Conservation (phyloP, 2,797 vertebrate species). For the Cirrhinus mrigala region DNA sequence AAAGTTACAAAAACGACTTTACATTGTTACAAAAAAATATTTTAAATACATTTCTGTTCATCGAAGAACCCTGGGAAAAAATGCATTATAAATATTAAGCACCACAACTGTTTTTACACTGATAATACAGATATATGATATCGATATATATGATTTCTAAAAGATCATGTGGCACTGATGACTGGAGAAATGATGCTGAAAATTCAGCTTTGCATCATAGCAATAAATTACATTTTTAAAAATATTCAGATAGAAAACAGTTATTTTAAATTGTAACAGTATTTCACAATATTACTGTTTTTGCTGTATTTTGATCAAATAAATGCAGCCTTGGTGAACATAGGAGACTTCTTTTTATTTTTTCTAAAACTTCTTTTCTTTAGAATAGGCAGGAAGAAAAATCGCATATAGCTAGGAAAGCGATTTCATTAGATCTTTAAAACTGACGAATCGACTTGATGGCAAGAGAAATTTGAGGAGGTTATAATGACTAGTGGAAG, state of each 20-base stretch:
- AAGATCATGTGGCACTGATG: neutral
- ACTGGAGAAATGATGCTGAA: neutral
- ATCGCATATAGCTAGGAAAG: neutral
- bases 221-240: neutral
- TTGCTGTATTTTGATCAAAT: neutral
- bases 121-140: too few species aligned
- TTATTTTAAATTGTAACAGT: neutral
- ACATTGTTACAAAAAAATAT: neutral
- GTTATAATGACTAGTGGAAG: neutral
- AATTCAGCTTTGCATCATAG: neutral
- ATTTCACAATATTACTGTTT: neutral
- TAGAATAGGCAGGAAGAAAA: neutral
- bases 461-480: slow-evolving; percentile 15
- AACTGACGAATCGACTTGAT: neutral
- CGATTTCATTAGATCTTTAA: neutral
- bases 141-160: neutral
- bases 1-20: neutral
- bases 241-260: neutral
- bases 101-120: neutral
- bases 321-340: neutral
- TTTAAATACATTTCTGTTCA: too few species aligned
- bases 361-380: neutral
- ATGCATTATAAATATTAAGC: neutral
- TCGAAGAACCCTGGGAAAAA: neutral
- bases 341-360: neutral